Evolutionary conservation across 2,888 invertebrate genomes (phyloP), one percentile per base, ranked within the genome.

Genomic region (Eudemis profundana): DNA sequence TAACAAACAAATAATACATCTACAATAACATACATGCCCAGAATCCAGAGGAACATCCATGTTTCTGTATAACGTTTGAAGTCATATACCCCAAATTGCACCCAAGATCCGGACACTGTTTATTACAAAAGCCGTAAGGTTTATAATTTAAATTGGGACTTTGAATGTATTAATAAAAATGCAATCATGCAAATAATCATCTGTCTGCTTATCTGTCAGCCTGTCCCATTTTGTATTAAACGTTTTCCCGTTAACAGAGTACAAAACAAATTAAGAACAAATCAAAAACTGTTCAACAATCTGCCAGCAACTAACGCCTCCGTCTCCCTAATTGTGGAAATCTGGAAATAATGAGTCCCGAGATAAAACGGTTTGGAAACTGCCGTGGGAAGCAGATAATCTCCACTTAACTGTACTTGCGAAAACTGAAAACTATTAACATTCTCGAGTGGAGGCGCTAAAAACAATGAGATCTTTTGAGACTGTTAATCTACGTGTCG

Each of bases 331-430:
- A 44, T 46, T 33, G 46, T 63, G 50, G n/a, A 57, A 63, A 44
- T 49, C 40, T 40, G n/a, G 8, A 33, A 50, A 57, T 63, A 63
- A 46, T 56, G 47, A 50, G 47, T 36, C 29, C 2, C 53, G 42
- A 44, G 67, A 59, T 60, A 51, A 62, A 62, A 59, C 60, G 19
- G 63, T 60, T 63, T 51, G 49, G 54, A 66, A 61, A 66, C 29
- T 53, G 12, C 15, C 47, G 67, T 67, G 67, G 54, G 67, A 63
- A n/a, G 14, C n/a, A 57, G 49, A 57, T 63, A 23, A 50, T 57
- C 49, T 63, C 42, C 3, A 15, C 21, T 27, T 4, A 36, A 23
- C 12, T 1, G 33, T n/a, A 19, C 29, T 42, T 51, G 42, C 33
- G 54, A 27, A 17, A 54, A 21, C 27, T 54, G 46, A 46, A 54